Percentiles rank a stretch among this genome's conserved stretches.
phyloP scores from a whole-genome alignment of 1,140 invertebrate genomes.

The roundworm (Caenorhabditis elegans) region WBcel235 BX284602.5:2659501-2660000 shows the following conservation, averaged over 20 bases:
- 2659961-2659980: neutral
- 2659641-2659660: neutral
- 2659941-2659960: neutral
- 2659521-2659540: neutral
- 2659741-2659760: neutral
- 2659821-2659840: neutral
- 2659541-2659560: neutral
- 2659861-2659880: neutral
- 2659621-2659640: neutral
- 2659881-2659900: neutral
- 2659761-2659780: neutral
- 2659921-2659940: neutral
- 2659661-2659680: neutral
- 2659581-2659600: neutral
- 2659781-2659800: slow-evolving; percentile 15
- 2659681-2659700: neutral
- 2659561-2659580: neutral
- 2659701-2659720: neutral
- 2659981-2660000: neutral
- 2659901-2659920: neutral
- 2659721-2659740: slow-evolving; percentile 2
- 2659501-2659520: too few relatives aligned
- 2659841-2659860: too few relatives aligned
- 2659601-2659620: neutral
- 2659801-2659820: neutral